Conservation (phyloP, 53 echinoderm and acorn worm species). For the Actinopyga echinites region DNA sequence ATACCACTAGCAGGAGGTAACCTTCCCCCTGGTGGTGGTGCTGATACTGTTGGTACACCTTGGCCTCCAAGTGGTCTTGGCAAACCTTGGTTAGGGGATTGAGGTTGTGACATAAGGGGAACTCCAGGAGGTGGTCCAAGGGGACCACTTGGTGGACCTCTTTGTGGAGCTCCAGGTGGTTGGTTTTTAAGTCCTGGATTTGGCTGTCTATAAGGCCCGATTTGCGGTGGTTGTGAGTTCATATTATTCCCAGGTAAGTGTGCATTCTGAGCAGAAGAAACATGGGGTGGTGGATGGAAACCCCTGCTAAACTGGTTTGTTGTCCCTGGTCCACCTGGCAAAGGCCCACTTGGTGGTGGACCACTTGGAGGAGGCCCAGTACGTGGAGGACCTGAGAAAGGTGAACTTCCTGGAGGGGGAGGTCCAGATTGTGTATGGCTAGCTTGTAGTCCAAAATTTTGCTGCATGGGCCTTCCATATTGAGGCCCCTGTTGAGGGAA, state of each 20-base stretch:
- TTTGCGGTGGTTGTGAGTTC: slow-evolving; percentile 10
- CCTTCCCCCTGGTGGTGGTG: slow-evolving; percentile 21
- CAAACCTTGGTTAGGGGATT: not conserved
- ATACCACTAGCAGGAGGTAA: slow-evolving; percentile 23
- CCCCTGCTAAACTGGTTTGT: not conserved
- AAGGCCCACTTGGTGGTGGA: not conserved
- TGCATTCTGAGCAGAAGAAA: slow-evolving; percentile 16
- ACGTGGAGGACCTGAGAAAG: not conserved
- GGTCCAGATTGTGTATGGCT: not conserved
- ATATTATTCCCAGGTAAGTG: not conserved
- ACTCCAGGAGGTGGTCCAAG: not conserved
- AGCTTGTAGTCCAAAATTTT: not conserved
- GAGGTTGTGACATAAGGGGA: too few species aligned
- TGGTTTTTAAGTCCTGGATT: not conserved
- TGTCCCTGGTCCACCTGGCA: not conserved
- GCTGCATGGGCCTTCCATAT: not conserved
- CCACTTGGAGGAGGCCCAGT: not conserved
- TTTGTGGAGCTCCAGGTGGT: not conserved
- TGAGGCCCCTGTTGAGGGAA: slow-evolving; percentile 7
- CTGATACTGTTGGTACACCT: slow-evolving; percentile 39
- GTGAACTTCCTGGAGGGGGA: not conserved
- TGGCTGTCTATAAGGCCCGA: slow-evolving; percentile 8
- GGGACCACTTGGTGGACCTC: not conserved
- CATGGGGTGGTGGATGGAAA: not conserved
- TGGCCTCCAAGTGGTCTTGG: slow-evolving; percentile 49